Evolutionary conservation across 1,140 invertebrate genomes (phyloP).

Genomic region (Apis dorsata): DNA sequence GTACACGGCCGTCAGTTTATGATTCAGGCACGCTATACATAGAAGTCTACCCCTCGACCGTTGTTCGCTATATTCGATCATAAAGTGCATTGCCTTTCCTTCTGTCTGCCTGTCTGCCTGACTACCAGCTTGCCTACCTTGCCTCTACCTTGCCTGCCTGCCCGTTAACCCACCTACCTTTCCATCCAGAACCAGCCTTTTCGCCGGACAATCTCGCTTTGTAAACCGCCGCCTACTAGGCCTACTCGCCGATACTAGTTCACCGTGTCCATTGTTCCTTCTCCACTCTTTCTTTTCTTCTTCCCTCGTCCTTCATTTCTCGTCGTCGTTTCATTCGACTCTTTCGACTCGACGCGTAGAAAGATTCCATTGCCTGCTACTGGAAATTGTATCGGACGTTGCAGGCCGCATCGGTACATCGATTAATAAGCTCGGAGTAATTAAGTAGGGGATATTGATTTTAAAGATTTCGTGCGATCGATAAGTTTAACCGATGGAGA

Average conservation of each 20-base stretch:
- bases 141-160: neutral
- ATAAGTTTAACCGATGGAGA: neutral
- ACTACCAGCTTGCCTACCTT: neutral
- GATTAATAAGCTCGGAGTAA: too few species aligned
- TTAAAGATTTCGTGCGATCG: conserved; percentile 16
- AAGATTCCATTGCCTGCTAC: neutral
- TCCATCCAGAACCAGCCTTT: conserved; percentile 35
- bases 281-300: conserved; percentile 3
- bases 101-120: conserved; percentile 11
- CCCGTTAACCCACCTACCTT: neutral
- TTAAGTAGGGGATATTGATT: neutral
- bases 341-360: neutral
- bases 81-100: conserved; percentile 67
- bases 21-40: conserved; percentile 65
- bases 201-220: conserved; percentile 61
- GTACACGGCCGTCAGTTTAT: conserved; percentile 48
- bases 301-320: neutral
- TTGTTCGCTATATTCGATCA: conserved; percentile 61
- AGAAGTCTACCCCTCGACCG: conserved; percentile 57
- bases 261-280: conserved; percentile 10
- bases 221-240: conserved; percentile 49
- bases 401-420: too few species aligned
- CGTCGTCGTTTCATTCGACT: too few species aligned
- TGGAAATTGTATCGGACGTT: neutral
- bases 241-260: conserved; percentile 22